These are phyloP conservation scores for Drosophila paramelanica DNA, from an alignment of 2,888 invertebrate species.

Conservation along the genomic window DNA sequence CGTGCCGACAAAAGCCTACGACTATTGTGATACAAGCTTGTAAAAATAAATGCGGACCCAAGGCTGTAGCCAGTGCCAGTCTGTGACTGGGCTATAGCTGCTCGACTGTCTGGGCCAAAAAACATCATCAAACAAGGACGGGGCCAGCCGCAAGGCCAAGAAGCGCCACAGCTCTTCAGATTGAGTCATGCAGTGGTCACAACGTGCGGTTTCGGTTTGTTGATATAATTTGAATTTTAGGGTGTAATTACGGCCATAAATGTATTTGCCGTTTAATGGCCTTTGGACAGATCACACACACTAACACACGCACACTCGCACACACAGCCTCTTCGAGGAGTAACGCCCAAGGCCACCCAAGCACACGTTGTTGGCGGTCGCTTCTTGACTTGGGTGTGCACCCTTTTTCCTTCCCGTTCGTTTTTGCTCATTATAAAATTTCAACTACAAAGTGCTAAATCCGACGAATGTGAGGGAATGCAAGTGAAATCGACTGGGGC, in stretches of 20 bases:
- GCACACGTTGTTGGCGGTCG: conserved; percentile 20
- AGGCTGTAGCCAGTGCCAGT: conserved; percentile 12
- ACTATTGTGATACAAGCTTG: conserved; percentile 80
- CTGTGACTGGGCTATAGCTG: conserved; percentile 6
- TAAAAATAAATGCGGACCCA: conserved; percentile 76
- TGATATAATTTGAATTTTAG: conserved; percentile 84
- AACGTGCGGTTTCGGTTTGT: conserved; percentile 80
- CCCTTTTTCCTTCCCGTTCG: not conserved
- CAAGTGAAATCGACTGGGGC: conserved; percentile 22
- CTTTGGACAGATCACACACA: conserved; percentile 35
- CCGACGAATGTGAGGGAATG: conserved; percentile 29
- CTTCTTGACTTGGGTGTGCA: conserved; percentile 12
- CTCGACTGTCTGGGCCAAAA: conserved; percentile 47
- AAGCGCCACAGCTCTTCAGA: conserved; percentile 38
- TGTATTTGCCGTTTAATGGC: conserved; percentile 80
- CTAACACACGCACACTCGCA: conserved; percentile 36
- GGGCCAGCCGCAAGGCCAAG: conserved; percentile 58
- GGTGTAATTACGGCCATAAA: conserved; percentile 83
- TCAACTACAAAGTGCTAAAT: conserved; percentile 34
- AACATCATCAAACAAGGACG: conserved; percentile 30
- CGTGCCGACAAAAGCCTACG: conserved; percentile 76
- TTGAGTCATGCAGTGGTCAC: conserved; percentile 77
- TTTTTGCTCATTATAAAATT: conserved; percentile 36
- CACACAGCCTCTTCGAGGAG: conserved; percentile 17
- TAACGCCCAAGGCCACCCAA: conserved; percentile 51